A percentile compares a stretch with the other conserved stretches of the same genome.
These are phyloP conservation scores for Tricholauxania praeusta DNA, from an alignment of 2,888 invertebrate species.

Conservation along the genomic window DNA sequence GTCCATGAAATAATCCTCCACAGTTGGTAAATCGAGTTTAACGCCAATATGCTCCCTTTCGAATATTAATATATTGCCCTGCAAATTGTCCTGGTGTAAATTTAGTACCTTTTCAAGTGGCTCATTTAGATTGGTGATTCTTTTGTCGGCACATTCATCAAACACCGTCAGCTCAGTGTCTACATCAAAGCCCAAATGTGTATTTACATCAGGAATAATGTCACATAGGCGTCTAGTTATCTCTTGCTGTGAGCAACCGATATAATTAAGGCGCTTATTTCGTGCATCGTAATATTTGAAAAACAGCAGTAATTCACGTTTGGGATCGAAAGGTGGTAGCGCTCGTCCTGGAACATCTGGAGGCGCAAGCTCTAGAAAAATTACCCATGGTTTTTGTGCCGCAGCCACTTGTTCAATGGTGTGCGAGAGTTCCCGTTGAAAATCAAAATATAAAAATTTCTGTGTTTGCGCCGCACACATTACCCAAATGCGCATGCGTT, in stretches of 20 bases:
- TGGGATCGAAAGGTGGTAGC: slow-evolving; percentile 90
- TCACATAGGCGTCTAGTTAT: slow-evolving; percentile 87
- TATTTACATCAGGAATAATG: slow-evolving; percentile 87
- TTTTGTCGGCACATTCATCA: slow-evolving; percentile 74
- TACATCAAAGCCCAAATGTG: slow-evolving; percentile 86
- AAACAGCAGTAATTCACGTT: slow-evolving; percentile 75
- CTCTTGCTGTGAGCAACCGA: slow-evolving; percentile 91
- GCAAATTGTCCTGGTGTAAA: slow-evolving; percentile 78
- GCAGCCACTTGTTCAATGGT: slow-evolving; percentile 75
- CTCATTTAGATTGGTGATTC: slow-evolving; percentile 69
- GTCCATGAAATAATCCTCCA: slow-evolving; percentile 94
- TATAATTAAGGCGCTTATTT: slow-evolving; percentile 91
- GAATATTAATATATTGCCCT: slow-evolving; percentile 97
- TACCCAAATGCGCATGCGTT: slow-evolving; percentile 94
- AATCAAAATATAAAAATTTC: slow-evolving; percentile 82
- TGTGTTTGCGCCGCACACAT: slow-evolving; percentile 81
- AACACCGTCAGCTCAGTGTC: slow-evolving; percentile 91
- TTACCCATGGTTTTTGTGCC: slow-evolving; percentile 80
- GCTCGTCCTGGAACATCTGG: slow-evolving; percentile 81
- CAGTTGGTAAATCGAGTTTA: slow-evolving; percentile 87
- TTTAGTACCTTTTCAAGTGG: slow-evolving; percentile 84
- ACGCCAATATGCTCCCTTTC: slow-evolving; percentile 88
- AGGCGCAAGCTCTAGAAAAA: slow-evolving; percentile 89
- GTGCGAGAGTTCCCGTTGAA: slow-evolving; percentile 79
- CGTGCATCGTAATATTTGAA: slow-evolving; percentile 88